Base-by-base conservation (phyloP, 2,888 invertebrate species). In the Serrognathus titanus region DNA sequence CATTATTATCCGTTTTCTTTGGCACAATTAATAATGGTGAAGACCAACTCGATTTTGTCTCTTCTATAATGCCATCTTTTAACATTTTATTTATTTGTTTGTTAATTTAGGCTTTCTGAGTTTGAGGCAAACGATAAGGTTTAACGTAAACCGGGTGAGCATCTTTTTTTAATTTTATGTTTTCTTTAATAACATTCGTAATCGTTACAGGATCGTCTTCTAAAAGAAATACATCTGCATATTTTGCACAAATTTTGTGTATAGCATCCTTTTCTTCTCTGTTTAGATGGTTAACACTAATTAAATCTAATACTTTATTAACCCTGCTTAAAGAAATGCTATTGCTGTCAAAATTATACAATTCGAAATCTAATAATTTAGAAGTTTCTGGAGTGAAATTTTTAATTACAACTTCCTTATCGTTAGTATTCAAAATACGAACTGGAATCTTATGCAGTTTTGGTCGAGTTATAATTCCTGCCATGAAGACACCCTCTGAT, bases 11-110 rank as follows among this genome's bases (percentile, higher is more conserved):
- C 5, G 12, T 10, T 51, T 56, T 48, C 13, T 51, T 51, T 12
- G 54, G 47, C 3, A 54, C 50, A 48, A 54, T 39, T 50, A 54
- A 46, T 40, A 51, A 7, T n/a, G 54, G 57, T 40, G 57, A 43
- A 9, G 56, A 58, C 59, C 57, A 57, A 8, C 38, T 47, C 4
- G 61, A 59, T 50, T 39, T 49, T 5, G 58, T 36, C 47, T 53
- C 48, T 48, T 61, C 61, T 12, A 57, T 59, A 11, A 59, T 52
- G 9, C 48, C 53, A 24, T 59, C 40, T 39, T 12, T 20, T 48
- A 57, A 48, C 49, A 54, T 54, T 54, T 54, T 54, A 41, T 54
- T 43, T 8, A 54, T 40, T 48, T 54, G 40, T 12, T 41, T 48
- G n/a, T 48, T 10, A 13, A 54, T 54, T 48, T 54, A 48, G 12